phyloP scores from a whole-genome alignment of 2,113 vertebrate species.

The Copsychus sechellarum region DNA sequence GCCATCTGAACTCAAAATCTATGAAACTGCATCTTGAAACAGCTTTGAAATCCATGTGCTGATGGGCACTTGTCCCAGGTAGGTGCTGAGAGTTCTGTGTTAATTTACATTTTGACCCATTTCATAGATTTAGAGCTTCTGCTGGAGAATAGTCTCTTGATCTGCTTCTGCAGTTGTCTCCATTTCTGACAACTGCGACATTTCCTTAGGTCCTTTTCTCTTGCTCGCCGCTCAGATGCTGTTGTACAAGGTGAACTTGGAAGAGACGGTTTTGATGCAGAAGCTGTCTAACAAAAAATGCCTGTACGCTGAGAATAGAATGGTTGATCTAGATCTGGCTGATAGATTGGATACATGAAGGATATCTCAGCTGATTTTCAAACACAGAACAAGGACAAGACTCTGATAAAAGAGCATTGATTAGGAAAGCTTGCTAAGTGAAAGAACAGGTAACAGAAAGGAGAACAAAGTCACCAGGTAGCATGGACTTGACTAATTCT shows the following conservation, averaged over 20 bases:
- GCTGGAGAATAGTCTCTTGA: constrained; percentile 6
- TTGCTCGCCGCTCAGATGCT: neutral
- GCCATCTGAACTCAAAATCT: neutral
- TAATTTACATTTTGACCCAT: constrained; percentile 46
- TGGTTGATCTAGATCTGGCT: neutral
- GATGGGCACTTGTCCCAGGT: neutral
- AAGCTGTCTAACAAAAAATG: constrained; percentile 27
- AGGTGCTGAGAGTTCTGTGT: neutral
- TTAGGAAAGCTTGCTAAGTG: neutral
- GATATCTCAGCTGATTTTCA: constrained; percentile 13
- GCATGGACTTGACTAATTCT: neutral
- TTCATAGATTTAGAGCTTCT: constrained; percentile 5
- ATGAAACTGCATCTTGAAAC: neutral
- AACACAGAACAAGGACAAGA: constrained; percentile 1
- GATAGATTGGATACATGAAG: neutral
- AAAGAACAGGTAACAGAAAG: neutral
- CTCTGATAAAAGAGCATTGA: neutral
- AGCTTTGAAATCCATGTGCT: neutral
- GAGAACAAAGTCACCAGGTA: neutral
- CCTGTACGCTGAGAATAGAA: constrained; percentile 17
- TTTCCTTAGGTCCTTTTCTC: neutral
- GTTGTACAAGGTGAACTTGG: constrained; percentile 26
- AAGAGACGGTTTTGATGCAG: constrained; percentile 5
- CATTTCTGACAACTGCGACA: neutral
- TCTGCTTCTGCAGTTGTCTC: neutral